These are phyloP conservation scores for Chionodraco myersi DNA, from an alignment of 2,113 vertebrate species.

Conservation along the genomic window DNA sequence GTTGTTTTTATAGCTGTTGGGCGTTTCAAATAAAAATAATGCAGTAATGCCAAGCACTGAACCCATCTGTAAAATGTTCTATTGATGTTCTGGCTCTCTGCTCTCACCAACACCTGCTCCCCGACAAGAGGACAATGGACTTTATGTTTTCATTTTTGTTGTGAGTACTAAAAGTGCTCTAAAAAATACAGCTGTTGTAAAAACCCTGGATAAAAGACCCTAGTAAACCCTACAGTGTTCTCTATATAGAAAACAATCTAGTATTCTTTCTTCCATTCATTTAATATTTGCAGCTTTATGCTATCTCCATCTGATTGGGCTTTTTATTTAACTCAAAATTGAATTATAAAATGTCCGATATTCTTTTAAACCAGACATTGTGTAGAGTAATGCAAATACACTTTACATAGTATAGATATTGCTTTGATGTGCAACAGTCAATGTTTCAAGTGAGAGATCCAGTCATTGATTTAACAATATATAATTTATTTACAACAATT, in stretches of 20 bases:
- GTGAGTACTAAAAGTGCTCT: slow-evolving; percentile 47
- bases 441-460: slow-evolving; percentile 62
- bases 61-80: slow-evolving; percentile 10
- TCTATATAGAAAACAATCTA: background rate
- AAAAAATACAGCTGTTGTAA: background rate
- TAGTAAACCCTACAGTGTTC: background rate
- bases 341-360: background rate
- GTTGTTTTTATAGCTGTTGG: slow-evolving; percentile 59
- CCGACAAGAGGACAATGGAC: background rate
- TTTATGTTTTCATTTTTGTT: slow-evolving; percentile 6
- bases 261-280: background rate
- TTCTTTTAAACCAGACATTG: background rate
- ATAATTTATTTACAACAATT: slow-evolving; percentile 92
- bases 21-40: slow-evolving; percentile 66
- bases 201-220: background rate
- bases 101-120: slow-evolving; percentile 25
- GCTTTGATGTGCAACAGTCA: background rate
- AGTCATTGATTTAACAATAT: slow-evolving; percentile 87
- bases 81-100: slow-evolving; percentile 6
- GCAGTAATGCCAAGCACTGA: slow-evolving; percentile 16
- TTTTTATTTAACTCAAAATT: too few species aligned
- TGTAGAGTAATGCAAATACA: background rate
- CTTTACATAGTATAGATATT: background rate
- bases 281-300: too few species aligned
- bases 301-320: too few species aligned